Percentiles rank a stretch among this genome's conserved stretches.
phyloP scores from a whole-genome alignment of 1,140 invertebrate species.

The Drosophila malerkotliana region DNA sequence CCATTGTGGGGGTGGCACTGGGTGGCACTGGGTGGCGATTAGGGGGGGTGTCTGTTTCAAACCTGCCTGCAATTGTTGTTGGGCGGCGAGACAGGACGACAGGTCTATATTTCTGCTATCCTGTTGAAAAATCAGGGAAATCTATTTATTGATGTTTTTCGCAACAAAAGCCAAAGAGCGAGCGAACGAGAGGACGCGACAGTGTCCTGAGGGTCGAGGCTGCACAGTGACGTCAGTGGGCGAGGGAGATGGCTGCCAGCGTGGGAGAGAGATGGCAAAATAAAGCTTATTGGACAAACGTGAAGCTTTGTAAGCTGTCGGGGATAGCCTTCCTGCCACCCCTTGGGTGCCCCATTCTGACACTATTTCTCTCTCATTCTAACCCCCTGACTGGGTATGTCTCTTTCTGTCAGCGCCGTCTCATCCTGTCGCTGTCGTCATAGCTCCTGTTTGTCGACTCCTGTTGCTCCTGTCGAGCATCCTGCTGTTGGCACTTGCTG shows the following conservation, averaged over 20 bases:
- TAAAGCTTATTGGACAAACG: constrained; percentile 9
- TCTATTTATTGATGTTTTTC: constrained; percentile 84
- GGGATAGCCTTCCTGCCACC: neutral
- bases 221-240: constrained; percentile 25
- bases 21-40: constrained; percentile 7
- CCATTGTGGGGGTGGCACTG: neutral
- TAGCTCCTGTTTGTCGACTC: constrained; percentile 66
- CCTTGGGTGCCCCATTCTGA: neutral
- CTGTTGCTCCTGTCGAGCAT: constrained; percentile 68
- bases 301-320: constrained; percentile 6
- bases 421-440: constrained; percentile 63
- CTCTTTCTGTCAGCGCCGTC: constrained; percentile 1
- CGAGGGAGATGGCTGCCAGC: neutral
- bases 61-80: constrained; percentile 18
- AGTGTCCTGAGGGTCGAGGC: constrained; percentile 36
- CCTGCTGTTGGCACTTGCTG: constrained; percentile 46
- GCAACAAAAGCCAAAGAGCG: constrained; percentile 7
- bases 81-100: constrained; percentile 1
- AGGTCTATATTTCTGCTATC: constrained; percentile 63
- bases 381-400: neutral
- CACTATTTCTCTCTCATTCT: neutral
- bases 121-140: constrained; percentile 84
- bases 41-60: constrained; percentile 6
- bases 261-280: constrained; percentile 9
- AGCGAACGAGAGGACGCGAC: constrained; percentile 20